phyloP scores from a whole-genome alignment of 2,888 invertebrate genomes.

The Atrina japonica region DNA sequence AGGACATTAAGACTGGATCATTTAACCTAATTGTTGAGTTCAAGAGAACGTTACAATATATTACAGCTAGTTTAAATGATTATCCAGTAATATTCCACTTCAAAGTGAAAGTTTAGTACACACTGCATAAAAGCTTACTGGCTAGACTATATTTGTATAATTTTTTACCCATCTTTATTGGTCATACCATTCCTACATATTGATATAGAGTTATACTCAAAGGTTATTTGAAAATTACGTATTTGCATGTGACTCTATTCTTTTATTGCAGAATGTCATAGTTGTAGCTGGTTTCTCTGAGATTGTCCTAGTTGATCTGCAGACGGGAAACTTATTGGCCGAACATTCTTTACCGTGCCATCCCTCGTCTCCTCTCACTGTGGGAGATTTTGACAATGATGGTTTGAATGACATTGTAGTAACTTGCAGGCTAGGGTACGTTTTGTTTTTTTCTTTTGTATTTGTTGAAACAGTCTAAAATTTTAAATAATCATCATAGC shows the following conservation, averaged over 20 bases:
- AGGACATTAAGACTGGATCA: too few species aligned
- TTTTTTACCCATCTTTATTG: too few species aligned
- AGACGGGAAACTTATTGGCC: constrained; percentile 71
- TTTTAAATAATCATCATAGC: not conserved
- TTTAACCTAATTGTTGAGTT: too few species aligned
- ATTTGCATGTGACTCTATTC: constrained; percentile 24
- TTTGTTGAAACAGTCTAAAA: not conserved
- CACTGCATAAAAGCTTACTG: too few species aligned
- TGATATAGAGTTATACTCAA: too few species aligned
- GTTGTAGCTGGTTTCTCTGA: constrained; percentile 70
- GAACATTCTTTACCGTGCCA: constrained; percentile 76
- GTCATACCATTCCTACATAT: too few species aligned
- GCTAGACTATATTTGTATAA: too few species aligned
- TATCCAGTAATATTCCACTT: too few species aligned
- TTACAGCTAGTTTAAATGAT: too few species aligned
- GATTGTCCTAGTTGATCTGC: constrained; percentile 71
- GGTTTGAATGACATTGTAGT: constrained; percentile 76
- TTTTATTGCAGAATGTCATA: constrained; percentile 60
- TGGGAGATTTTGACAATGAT: constrained; percentile 78
- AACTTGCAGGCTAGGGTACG: constrained; percentile 76
- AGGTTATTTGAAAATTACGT: not conserved
- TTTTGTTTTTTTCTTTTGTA: not conserved
- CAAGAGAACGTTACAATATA: too few species aligned
- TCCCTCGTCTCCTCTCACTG: constrained; percentile 70
- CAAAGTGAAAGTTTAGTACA: too few species aligned